A percentile compares a stretch with the other conserved stretches of the same genome.
Conservation (phyloP, 2,888 invertebrate species). For the Aquatica leii region DNA sequence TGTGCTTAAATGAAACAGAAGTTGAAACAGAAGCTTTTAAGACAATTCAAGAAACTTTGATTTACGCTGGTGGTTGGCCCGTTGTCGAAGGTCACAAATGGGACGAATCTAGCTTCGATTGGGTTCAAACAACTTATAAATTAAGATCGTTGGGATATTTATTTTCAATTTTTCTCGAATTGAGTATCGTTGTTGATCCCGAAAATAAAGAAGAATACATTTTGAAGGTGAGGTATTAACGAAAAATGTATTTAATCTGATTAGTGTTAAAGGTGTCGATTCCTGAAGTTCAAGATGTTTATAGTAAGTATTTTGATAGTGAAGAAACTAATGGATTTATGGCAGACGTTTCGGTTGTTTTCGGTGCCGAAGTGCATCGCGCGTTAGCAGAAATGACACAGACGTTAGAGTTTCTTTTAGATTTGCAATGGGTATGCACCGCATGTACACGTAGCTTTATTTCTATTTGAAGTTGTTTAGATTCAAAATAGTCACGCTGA, state of each 20-base stretch:
- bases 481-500: neutral
- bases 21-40: constrained; percentile 31
- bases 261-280: constrained; percentile 16
- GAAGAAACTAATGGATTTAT: constrained; percentile 20
- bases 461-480: neutral
- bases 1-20: constrained; percentile 42
- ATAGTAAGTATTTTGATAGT: constrained; percentile 21
- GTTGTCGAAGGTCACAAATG: constrained; percentile 44
- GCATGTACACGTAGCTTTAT: neutral
- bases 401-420: constrained; percentile 13
- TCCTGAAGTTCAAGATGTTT: constrained; percentile 21
- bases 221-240: constrained; percentile 13
- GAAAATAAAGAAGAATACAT: constrained; percentile 21
- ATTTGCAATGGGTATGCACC: constrained; percentile 21
- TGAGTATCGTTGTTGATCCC: constrained; percentile 17
- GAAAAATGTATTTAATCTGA: neutral
- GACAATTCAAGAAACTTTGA: constrained; percentile 36
- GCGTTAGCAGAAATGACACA: constrained; percentile 17
- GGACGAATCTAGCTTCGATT: constrained; percentile 45
- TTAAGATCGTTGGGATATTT: constrained; percentile 46
- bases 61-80: constrained; percentile 51
- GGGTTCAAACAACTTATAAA: constrained; percentile 46
- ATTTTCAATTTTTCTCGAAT: constrained; percentile 42
- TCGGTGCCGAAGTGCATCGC: constrained; percentile 18
- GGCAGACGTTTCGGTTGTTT: constrained; percentile 14